A percentile compares a stretch with the other conserved stretches of the same genome.
Evolutionary conservation across 2,113 vertebrate genomes (phyloP).

Genomic region (Microcebus lehilahytsara): DNA sequence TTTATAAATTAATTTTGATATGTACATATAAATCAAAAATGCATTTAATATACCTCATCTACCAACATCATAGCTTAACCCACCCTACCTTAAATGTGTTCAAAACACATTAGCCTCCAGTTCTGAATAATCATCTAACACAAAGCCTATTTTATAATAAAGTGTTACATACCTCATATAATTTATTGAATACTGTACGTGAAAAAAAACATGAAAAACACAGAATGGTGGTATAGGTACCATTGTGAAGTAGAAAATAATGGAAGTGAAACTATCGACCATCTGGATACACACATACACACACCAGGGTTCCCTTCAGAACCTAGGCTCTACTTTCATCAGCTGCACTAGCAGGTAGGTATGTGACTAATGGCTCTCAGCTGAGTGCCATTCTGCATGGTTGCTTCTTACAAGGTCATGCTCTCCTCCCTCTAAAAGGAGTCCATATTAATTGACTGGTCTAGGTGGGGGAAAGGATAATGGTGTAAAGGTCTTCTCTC

Average conservation of each 20-base stretch:
- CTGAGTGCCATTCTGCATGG: accelerated
- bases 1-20: background rate
- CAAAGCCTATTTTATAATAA: background rate
- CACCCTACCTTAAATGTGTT: background rate
- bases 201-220: background rate
- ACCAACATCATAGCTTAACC: background rate
- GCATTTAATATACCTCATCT: background rate
- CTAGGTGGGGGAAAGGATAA: background rate
- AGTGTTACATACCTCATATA: background rate
- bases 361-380: no score
- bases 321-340: background rate
- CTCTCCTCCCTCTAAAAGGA: background rate
- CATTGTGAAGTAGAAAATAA: background rate
- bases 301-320: background rate
- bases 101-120: background rate
- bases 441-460: background rate
- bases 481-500: accelerated
- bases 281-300: background rate
- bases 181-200: background rate
- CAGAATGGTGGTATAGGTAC: background rate
- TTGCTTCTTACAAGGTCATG: no score
- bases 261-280: background rate
- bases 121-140: background rate
- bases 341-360: background rate
- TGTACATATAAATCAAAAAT: background rate